Evolutionary conservation across 1,140 invertebrate genomes (phyloP).

Genomic region (Adoxophyes honmai): DNA sequence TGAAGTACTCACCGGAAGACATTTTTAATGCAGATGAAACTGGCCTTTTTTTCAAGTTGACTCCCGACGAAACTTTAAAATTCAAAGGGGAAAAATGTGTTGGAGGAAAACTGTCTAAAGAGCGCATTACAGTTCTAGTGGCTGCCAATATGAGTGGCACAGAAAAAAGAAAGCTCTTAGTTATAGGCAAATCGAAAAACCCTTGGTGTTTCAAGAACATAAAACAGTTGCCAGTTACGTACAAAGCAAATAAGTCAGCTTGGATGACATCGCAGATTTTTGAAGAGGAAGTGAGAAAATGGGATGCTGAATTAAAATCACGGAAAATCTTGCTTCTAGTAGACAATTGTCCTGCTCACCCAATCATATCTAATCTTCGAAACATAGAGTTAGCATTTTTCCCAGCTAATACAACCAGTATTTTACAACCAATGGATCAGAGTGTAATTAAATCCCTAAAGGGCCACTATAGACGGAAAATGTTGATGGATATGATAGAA

Average conservation of each 20-base stretch:
- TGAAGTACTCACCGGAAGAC: conserved; percentile 38
- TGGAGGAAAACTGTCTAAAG: conserved; percentile 62
- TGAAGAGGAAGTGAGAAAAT: conserved; percentile 40
- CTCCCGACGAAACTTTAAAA: conserved; percentile 38
- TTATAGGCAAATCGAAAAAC: conserved; percentile 65
- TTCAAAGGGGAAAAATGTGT: conserved; percentile 50
- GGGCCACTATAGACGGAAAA: conserved; percentile 35
- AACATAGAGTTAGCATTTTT: conserved; percentile 61
- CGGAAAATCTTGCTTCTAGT: conserved; percentile 51
- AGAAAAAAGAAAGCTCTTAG: conserved; percentile 41
- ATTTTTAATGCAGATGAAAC: conserved; percentile 74
- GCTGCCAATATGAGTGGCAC: conserved; percentile 57
- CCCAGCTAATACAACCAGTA: conserved; percentile 63
- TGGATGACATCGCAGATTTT: conserved; percentile 70
- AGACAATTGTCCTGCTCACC: conserved; percentile 51
- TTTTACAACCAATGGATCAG: conserved; percentile 71
- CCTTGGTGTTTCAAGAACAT: conserved; percentile 72
- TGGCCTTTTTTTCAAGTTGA: conserved; percentile 59
- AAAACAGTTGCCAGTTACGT: conserved; percentile 54
- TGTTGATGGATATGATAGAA: conserved; percentile 37
- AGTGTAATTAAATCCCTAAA: conserved; percentile 58
- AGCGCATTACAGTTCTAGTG: conserved; percentile 57
- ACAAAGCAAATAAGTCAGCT: conserved; percentile 67
- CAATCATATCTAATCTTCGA: conserved; percentile 39
- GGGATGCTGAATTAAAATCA: conserved; percentile 39